These are phyloP conservation scores for Watsonalla binaria DNA, from an alignment of 2,888 invertebrate genomes.

Conservation along the genomic window DNA sequence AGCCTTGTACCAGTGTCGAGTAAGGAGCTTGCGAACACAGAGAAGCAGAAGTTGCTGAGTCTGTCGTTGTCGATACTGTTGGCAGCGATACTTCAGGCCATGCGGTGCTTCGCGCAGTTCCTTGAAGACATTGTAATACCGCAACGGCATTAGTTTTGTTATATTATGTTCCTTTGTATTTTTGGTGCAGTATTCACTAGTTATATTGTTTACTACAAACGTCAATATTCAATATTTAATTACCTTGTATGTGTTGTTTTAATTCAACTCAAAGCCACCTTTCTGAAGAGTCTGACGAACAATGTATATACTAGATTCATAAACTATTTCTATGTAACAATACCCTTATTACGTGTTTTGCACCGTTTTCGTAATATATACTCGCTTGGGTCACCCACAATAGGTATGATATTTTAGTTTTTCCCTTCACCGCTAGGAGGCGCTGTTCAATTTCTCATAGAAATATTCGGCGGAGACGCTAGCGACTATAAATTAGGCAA, in stretches of 20 bases:
- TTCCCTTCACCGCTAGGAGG: too few relatives aligned
- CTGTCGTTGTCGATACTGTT: slow-evolving; percentile 79
- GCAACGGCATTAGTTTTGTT: slow-evolving; percentile 52
- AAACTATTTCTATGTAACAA: too few relatives aligned
- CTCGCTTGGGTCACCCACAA: too few relatives aligned
- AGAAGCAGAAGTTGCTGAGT: slow-evolving; percentile 76
- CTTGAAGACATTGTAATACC: slow-evolving; percentile 78
- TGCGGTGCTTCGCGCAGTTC: slow-evolving; percentile 80
- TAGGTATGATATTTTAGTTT: too few relatives aligned
- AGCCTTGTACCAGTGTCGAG: slow-evolving; percentile 67
- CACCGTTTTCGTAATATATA: too few relatives aligned
- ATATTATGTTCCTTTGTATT: slow-evolving; percentile 53
- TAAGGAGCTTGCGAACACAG: slow-evolving; percentile 64
- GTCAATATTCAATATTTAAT: slow-evolving; percentile 59
- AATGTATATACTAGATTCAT: too few relatives aligned
- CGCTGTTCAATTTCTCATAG: too few relatives aligned
- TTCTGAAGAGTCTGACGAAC: too few relatives aligned
- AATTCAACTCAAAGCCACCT: slow-evolving; percentile 11
- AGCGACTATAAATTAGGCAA: too few relatives aligned
- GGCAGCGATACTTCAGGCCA: slow-evolving; percentile 80
- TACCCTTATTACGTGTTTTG: too few relatives aligned
- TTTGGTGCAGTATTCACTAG: slow-evolving; percentile 62
- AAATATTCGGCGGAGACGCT: too few relatives aligned
- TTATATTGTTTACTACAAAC: slow-evolving; percentile 45
- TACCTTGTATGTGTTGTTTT: slow-evolving; percentile 52